Evolutionary conservation across 2,113 vertebrate species (phyloP), one percentile per base, ranked within the genome.

Genomic region (Gallinago media): DNA sequence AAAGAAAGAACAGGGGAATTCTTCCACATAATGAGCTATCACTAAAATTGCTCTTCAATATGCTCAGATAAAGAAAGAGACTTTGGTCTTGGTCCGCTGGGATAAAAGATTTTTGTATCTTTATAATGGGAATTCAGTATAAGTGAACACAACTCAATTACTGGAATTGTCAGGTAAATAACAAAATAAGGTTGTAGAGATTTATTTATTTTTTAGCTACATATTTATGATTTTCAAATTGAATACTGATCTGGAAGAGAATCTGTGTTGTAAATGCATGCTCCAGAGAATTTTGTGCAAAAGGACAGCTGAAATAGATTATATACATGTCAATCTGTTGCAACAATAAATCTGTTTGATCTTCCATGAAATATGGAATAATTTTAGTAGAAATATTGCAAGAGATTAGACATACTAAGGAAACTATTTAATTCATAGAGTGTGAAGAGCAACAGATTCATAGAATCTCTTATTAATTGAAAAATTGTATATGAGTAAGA

Each of bases 131-230:
- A 85, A 92, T 90, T 80, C 79, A 47, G 55, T 42, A 12, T 54
- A 77, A 74, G 50, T 2, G 55, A 92, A 66, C 54, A 88, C 67
- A 90, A 90, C 36, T 5, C 49, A 79, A 50, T 93, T 88, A 92
- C 46, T 92, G 26, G 42, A 92, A 95, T 88, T 94, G 82, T 94
- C 91, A 94, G 67, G 78, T 90, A 95, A 94, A 93, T 88, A 88
- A 66, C 36, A 72, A 66, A 82, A 49, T 73, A 78, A 67, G 29
- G 34, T 63, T 92, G 42, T 63, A 86, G 31, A 92, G 18, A 86
- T 75, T 76, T 94, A 70, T 91, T 88, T 96, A 34, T 59, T 93
- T 88, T 70, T 92, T 54, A 83, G 25, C 31, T 83, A 54, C 52
- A 56, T 55, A 84, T 61, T 20, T 80, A 73, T 71, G 63, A 80